Percentiles rank a stretch among this genome's conserved stretches.
These are phyloP conservation scores for Hystrix brachyura DNA, from an alignment of 2,113 vertebrate species.

Conservation along the genomic window DNA sequence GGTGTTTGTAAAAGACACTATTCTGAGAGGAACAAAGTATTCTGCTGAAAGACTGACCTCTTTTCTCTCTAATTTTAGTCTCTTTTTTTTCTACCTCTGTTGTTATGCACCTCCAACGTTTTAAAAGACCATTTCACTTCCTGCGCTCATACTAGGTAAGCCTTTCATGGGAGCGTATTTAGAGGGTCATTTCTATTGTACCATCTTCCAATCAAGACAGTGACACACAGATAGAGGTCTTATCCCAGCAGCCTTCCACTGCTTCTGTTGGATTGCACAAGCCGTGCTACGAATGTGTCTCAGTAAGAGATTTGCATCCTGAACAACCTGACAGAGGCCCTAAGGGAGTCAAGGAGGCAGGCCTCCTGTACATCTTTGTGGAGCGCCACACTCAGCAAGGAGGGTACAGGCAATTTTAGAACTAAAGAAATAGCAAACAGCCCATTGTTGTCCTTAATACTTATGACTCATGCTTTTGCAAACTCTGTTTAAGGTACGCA, in stretches of 20 bases:
- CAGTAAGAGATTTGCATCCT: background rate
- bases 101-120: background rate
- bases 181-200: slow-evolving; percentile 61
- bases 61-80: slow-evolving; percentile 41
- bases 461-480: background rate
- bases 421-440: background rate
- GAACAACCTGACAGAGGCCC: background rate
- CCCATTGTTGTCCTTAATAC: background rate
- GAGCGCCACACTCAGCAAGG: background rate
- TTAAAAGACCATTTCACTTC: slow-evolving; percentile 49
- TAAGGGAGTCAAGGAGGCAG: fast-evolving
- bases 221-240: background rate
- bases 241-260: background rate
- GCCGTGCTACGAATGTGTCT: background rate
- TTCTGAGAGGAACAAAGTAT: slow-evolving; percentile 43
- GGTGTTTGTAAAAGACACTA: background rate
- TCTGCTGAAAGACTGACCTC: background rate
- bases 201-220: slow-evolving; percentile 44
- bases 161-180: slow-evolving; percentile 50
- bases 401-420: background rate
- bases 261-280: background rate
- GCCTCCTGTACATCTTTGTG: background rate
- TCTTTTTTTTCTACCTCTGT: background rate
- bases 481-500: background rate
- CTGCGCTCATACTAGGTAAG: slow-evolving; percentile 29